A percentile compares a stretch with the other conserved stretches of the same genome.
These are phyloP conservation scores for Pachliopta kotzebuea DNA, from an alignment of 2,888 invertebrate species.

Conservation along the genomic window DNA sequence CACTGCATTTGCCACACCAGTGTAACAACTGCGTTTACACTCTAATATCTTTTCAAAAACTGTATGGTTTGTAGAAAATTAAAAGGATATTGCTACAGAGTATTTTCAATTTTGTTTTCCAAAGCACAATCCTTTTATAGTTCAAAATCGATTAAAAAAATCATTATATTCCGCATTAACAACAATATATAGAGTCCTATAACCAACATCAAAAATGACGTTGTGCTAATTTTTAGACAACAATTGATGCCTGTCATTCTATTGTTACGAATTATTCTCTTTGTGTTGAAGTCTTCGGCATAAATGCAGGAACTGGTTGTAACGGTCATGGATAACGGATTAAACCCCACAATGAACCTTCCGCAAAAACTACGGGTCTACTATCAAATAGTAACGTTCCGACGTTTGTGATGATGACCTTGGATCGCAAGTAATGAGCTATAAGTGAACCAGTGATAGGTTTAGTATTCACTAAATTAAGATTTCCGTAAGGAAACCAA, in stretches of 20 bases:
- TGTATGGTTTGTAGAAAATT: too few species aligned
- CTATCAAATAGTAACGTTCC: not conserved
- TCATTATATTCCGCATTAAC: too few species aligned
- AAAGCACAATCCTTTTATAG: too few species aligned
- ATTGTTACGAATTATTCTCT: not conserved
- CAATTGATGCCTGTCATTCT: not conserved
- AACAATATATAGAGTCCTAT: too few species aligned
- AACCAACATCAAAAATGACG: not conserved
- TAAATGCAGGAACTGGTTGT: not conserved
- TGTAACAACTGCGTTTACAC: not conserved
- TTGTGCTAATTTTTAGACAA: not conserved
- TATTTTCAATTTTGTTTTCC: too few species aligned
- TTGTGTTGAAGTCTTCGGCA: not conserved
- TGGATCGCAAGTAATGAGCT: too few species aligned
- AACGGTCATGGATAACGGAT: not conserved
- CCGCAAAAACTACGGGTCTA: not conserved
- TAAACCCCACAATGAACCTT: not conserved
- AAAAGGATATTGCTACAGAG: too few species aligned
- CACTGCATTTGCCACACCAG: constrained; percentile 13
- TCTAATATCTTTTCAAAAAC: not conserved
- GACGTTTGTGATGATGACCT: not conserved
- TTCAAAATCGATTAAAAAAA: too few species aligned
- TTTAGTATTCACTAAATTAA: too few species aligned
- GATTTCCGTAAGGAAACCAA: too few species aligned
- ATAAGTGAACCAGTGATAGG: too few species aligned